These are phyloP conservation scores for Sylvilagus bachmani DNA, from an alignment of 2,113 vertebrate genomes.

Conservation along the genomic window DNA sequence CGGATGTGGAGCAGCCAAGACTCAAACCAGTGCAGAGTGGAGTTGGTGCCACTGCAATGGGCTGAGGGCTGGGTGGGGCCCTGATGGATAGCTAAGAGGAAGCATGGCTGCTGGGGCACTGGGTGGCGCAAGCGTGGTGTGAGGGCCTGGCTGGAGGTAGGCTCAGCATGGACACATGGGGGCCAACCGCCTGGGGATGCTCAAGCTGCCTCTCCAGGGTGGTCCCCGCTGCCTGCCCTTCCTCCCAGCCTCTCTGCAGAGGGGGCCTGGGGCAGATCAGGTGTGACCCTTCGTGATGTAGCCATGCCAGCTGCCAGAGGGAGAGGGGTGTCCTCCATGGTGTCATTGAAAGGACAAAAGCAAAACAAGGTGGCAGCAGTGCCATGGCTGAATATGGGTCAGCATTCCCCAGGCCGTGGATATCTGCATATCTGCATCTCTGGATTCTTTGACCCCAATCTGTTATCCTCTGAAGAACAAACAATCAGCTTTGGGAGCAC, in stretches of 20 bases:
- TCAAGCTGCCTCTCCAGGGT: too few relatives aligned
- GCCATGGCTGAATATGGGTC: not conserved
- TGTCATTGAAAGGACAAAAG: not conserved
- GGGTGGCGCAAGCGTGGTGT: not conserved
- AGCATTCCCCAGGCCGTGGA: not conserved
- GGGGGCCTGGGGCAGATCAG: not conserved
- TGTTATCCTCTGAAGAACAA: constrained; percentile 60
- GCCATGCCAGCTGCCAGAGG: not conserved
- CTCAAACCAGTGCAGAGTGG: too few relatives aligned
- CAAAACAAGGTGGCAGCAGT: not conserved
- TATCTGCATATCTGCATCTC: too few relatives aligned
- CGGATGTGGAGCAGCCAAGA: too few relatives aligned
- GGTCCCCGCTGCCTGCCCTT: not conserved
- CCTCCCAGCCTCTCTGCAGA: not conserved
- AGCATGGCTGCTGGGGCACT: not conserved
- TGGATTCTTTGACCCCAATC: constrained; percentile 32
- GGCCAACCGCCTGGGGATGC: not conserved
- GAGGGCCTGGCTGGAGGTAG: not conserved
- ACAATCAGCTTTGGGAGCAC: constrained; percentile 66
- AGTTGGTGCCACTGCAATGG: not conserved
- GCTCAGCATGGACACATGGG: not conserved
- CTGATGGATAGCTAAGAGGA: not conserved
- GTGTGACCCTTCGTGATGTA: not conserved
- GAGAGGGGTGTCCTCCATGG: not conserved
- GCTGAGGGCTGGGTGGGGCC: not conserved